Base-by-base conservation (phyloP, 2,113 vertebrate genomes). In the Dermatemys mawii region DNA sequence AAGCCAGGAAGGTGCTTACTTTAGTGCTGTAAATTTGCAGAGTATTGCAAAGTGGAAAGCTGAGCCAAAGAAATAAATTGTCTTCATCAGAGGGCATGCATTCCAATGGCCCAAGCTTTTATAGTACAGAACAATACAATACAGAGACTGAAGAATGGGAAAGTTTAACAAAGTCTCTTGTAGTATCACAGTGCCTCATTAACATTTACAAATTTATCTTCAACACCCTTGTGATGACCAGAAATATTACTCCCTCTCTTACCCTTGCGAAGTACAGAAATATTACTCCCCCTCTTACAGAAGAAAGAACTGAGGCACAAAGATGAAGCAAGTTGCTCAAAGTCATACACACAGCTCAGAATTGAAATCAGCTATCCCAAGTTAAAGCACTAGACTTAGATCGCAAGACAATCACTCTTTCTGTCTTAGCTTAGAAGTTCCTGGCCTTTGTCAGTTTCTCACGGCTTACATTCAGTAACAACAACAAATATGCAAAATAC, bases 251-350 rank as follows among this genome's bases (percentile, higher is more conserved):
- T 94, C 63, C 76, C 46, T 76, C 76, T 50, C 44, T 89, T 27
- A 73, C 81, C 63, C 63, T 44, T 76, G 46, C 78, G 78, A 94
- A 96, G 95, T 93, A 95, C 80, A 93, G 85, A 89, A 93, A 80
- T 5, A 55, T 78, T 41, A 7, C 76, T 94, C 63, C 76, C 46
- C 70, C 76, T 50, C 44, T 89, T 27, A 73, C 81, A 89, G 70
- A 78, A 57, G 38, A 83, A 75, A 29, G 81, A 80, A 88, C 84
- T 5, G 48, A 48, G 76, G 84, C 3, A 3, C 78, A 55, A 84
- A 17, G 86, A 81, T 63, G 6, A 76, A 0, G 0, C 1, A 55
- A 26, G 4, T 92, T 78, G 92, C 70, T 84, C 70, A 49, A 78
- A 27, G 48, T 95, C 48, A 32, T 53, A 86, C 51, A 79, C 76